A percentile compares a stretch with the other conserved stretches of the same genome.
These are phyloP conservation scores for Cirrhinus molitorella DNA, from an alignment of 2,797 vertebrate genomes.

Conservation along the genomic window DNA sequence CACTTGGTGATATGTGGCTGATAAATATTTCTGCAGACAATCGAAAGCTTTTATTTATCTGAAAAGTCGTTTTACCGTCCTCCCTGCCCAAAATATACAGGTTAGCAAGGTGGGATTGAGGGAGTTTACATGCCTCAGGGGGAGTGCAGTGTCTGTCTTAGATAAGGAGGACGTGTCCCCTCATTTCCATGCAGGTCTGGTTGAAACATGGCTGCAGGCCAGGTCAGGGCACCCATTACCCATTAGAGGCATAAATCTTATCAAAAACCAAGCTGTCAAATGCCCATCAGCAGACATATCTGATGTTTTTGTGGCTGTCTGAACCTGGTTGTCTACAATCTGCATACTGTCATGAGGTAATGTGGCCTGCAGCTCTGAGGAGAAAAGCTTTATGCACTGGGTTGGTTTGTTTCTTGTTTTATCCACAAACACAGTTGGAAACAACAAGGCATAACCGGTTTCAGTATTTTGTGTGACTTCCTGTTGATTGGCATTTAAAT, in stretches of 20 bases:
- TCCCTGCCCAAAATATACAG: slow-evolving; percentile 21
- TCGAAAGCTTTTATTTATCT: slow-evolving; percentile 28
- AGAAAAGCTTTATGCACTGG: slow-evolving; percentile 14
- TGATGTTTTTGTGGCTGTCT: slow-evolving; percentile 43
- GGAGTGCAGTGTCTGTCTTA: slow-evolving; percentile 50
- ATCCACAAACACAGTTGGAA: background rate
- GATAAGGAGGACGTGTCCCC: slow-evolving; percentile 23
- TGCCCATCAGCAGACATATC: slow-evolving; percentile 74
- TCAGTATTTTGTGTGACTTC: background rate
- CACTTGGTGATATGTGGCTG: slow-evolving; percentile 25
- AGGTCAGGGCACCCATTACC: slow-evolving; percentile 78
- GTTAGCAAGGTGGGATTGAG: slow-evolving; percentile 20
- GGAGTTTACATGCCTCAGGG: slow-evolving; percentile 32
- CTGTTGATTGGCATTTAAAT: background rate
- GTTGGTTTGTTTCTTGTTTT: slow-evolving; percentile 26
- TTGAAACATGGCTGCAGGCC: slow-evolving; percentile 74
- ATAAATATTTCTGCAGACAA: slow-evolving; percentile 29
- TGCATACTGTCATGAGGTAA: slow-evolving; percentile 39
- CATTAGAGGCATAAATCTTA: slow-evolving; percentile 74
- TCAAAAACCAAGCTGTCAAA: slow-evolving; percentile 72
- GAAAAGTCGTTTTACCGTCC: background rate
- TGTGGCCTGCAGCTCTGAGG: slow-evolving; percentile 28
- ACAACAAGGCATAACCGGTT: background rate
- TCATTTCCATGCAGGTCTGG: slow-evolving; percentile 44
- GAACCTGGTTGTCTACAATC: slow-evolving; percentile 24